Base-by-base conservation (phyloP, 2,797 vertebrate species). In the Bradypus variegatus region DNA sequence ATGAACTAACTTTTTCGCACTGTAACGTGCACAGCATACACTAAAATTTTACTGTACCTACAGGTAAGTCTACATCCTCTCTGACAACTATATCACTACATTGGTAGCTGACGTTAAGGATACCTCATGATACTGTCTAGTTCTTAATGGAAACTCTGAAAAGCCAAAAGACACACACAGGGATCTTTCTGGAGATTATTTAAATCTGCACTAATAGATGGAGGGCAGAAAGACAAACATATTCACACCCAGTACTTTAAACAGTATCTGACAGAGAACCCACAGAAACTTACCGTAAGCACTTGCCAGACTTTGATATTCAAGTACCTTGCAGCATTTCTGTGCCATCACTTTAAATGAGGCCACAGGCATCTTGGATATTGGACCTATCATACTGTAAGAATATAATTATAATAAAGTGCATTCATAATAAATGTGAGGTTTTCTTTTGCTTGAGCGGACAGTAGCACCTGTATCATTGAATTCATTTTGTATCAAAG, bases 391-490 rank as follows among this genome's bases (percentile, higher is more conserved):
- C 97, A 96, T 96, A 96, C 97, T 97, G 94, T 97, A 97, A 97
- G 97, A 97, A 98, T 98, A 97, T 97, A 97, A 97, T 96, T 98
- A 97, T 98, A 95, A 97, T 98, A 95, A 97, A 97, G 97, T 98
- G 98, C 98, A 97, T 98, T 98, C 97, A 97, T 98, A 50, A 97
- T 98, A 97, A 97, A 97, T 97, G 98, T 98, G 97, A 98, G 97
- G 97, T 98, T 98, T 98, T 97, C 97, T 98, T 99, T 99, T 97
- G 98, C 98, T 99, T 98, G 98, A 98, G 98, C 98, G 98, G 98
- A 98, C 97, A 98, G 98, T 98, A 98, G 98, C 98, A 98, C 97
- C 94, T 98, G 98, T 98, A 97, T 98, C 98, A 97, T 97, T 98
- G 96, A 97, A 98, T 96, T 98, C 97, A 97, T 99, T 99, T 98